These are phyloP conservation scores for Galleria mellonella DNA, from an alignment of 1,140 invertebrate species.

Conservation along the genomic window DNA sequence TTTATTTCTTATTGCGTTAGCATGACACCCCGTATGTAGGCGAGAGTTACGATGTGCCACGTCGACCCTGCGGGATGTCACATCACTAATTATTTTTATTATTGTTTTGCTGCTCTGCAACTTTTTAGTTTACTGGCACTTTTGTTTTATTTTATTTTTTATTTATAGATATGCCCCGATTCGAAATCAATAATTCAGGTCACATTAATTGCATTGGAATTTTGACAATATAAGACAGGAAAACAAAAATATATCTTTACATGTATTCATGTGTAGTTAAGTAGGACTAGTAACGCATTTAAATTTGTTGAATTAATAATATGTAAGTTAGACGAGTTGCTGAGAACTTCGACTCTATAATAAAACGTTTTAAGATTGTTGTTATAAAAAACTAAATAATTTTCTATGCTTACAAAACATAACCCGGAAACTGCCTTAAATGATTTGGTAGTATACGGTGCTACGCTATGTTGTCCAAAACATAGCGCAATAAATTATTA, in stretches of 20 bases:
- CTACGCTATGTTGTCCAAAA: slow-evolving; percentile 44
- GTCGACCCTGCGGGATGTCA: slow-evolving; percentile 17
- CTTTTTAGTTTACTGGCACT: slow-evolving; percentile 7
- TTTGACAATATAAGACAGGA: background rate
- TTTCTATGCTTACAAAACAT: background rate
- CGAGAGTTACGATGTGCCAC: slow-evolving; percentile 23
- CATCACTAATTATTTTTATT: slow-evolving; percentile 46
- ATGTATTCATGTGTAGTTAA: slow-evolving; percentile 26
- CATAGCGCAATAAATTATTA: slow-evolving; percentile 52
- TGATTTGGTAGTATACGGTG: slow-evolving; percentile 25
- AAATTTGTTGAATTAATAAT: slow-evolving; percentile 28
- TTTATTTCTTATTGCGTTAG: slow-evolving; percentile 29
- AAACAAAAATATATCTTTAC: slow-evolving; percentile 1
- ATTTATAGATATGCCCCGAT: background rate
- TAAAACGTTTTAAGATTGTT: no score
- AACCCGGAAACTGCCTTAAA: slow-evolving; percentile 61
- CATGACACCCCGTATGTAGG: slow-evolving; percentile 26
- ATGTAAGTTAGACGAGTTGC: no score
- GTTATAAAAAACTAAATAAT: no score
- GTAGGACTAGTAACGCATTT: slow-evolving; percentile 36
- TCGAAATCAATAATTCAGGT: background rate
- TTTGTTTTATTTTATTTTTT: slow-evolving; percentile 5
- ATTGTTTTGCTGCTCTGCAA: slow-evolving; percentile 16
- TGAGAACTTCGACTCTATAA: no score
- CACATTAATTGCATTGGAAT: background rate